Evolutionary conservation across 2,797 vertebrate genomes (phyloP), one percentile per base, ranked within the genome.

Genomic region (Simalia tracyae): DNA sequence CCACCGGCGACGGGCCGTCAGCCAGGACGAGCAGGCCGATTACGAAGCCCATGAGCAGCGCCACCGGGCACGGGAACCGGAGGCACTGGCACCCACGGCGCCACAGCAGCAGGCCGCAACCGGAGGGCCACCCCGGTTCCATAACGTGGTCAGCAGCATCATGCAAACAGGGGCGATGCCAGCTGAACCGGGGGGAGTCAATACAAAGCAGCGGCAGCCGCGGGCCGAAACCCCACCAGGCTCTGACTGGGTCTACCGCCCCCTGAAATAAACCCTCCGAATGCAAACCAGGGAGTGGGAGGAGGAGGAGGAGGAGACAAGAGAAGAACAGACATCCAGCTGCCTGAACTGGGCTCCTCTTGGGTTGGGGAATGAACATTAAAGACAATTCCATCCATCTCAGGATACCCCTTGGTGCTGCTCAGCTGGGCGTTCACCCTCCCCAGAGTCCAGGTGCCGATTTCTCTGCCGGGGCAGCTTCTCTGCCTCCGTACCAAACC

Each of bases 211-310:
- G 8, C 86, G 26, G 15, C 84, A 24, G 2, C 12, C 10, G 4
- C 36, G 56, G 64, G 1, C n/a, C 0, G 61, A 86, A 1, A 3
- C 15, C 0, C 8, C 46, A 0, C 4, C 36, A 0, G 24, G 0
- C 9, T 15, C n/a, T 0, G 84, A 91, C 0, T 93, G 90, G 90
- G 87, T 93, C 5, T 93, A 89, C 15, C 87, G 17, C 17, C 31
- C 64, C 0, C 0, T 84, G 84, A 89, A 89, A 14, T 76, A 90
- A 64, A 7, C 28, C 0, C 1, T 6, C 26, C 1, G 6, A 36
- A 31, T 4, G 56, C 9, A 31, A 85, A 10, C 22, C 0, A 4
- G 22, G 1, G 2, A 5, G 9, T 2, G 2, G 28, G 10, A 15
- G 42, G 24, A 17, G 4, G 26, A 9, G 42, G 24, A 31, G 10